Percentiles rank a stretch among this genome's conserved stretches.
phyloP scores from a whole-genome alignment of 2,113 vertebrate species.

The Aspiorhynchus laticeps region DNA sequence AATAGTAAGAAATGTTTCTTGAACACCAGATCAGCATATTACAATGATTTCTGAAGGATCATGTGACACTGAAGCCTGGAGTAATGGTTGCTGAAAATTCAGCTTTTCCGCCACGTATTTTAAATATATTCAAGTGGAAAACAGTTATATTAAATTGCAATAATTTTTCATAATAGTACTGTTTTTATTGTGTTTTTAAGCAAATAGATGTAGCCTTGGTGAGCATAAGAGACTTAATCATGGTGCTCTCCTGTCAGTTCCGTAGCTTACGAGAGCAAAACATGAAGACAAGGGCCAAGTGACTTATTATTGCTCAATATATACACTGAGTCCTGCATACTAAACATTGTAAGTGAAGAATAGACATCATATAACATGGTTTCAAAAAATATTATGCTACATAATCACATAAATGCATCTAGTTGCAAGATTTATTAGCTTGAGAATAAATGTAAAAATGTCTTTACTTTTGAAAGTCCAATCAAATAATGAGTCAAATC shows the following conservation, averaged over 20 bases:
- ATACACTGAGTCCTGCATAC: not conserved
- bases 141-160: not conserved
- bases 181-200: not conserved
- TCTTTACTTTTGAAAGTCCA: not conserved
- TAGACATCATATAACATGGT: not conserved
- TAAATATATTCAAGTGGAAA: no score
- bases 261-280: no score
- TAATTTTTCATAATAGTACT: not conserved
- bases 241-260: no score
- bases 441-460: no score
- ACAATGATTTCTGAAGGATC: not conserved
- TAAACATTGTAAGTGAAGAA: not conserved
- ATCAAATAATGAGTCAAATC: no score
- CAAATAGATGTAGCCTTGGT: no score
- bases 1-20: not conserved
- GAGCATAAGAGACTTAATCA: no score
- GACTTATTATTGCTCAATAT: not conserved
- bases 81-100: not conserved
- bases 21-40: not conserved
- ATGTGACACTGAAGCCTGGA: not conserved
- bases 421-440: not conserved
- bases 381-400: not conserved
- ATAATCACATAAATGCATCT: not conserved
- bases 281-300: no score
- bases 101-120: no score